These are phyloP conservation scores for Fabriciana adippe DNA, from an alignment of 2,888 invertebrate genomes.

Conservation along the genomic window DNA sequence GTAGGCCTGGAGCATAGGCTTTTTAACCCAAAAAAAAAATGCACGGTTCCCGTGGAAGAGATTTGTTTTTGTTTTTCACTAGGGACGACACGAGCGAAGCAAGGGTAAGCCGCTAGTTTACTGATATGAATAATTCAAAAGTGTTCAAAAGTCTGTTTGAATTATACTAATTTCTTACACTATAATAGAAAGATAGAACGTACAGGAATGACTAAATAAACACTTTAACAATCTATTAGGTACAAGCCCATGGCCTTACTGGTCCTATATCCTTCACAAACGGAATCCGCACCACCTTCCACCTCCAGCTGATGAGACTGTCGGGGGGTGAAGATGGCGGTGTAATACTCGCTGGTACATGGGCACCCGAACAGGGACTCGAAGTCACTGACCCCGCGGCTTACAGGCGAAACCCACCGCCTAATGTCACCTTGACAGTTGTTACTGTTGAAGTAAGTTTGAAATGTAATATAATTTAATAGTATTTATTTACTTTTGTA, in stretches of 20 bases:
- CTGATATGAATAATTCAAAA: too few relatives aligned
- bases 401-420: constrained; percentile 90
- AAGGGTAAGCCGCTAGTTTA: too few relatives aligned
- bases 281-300: constrained; percentile 91
- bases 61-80: too few relatives aligned
- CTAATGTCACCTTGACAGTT: constrained; percentile 94
- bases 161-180: too few relatives aligned
- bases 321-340: constrained; percentile 85
- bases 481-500: too few relatives aligned
- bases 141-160: too few relatives aligned
- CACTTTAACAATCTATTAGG: constrained; percentile 70
- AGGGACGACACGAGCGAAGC: too few relatives aligned
- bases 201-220: too few relatives aligned
- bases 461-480: neutral
- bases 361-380: constrained; percentile 89
- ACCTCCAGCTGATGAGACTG: constrained; percentile 91
- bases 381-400: constrained; percentile 92
- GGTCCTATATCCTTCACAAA: constrained; percentile 94
- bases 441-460: constrained; percentile 91
- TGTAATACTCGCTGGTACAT: constrained; percentile 90
- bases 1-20: too few relatives aligned
- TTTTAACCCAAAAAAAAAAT: too few relatives aligned
- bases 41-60: too few relatives aligned
- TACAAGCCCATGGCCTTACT: constrained; percentile 91
- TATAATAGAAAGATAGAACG: too few relatives aligned